A percentile compares a stretch with the other conserved stretches of the same genome.
These are phyloP conservation scores for Pelobates fuscus DNA, from an alignment of 2,113 vertebrate genomes.

Conservation along the genomic window DNA sequence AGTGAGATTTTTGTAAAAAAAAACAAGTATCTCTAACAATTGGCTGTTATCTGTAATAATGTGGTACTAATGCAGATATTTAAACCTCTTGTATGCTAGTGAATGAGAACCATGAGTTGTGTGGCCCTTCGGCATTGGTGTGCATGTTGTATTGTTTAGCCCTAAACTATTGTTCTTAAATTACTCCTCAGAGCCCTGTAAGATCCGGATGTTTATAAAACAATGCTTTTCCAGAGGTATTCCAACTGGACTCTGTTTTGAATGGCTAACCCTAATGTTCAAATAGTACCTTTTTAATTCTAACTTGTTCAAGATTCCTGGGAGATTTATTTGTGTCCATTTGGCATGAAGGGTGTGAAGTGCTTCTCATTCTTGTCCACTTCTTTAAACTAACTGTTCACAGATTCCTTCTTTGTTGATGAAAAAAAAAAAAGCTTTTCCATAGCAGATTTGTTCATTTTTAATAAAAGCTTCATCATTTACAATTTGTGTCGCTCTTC, in stretches of 20 bases:
- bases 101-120: too few relatives aligned
- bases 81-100: too few relatives aligned
- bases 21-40: too few relatives aligned
- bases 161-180: not conserved
- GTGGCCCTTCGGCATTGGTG: too few relatives aligned
- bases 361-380: not conserved
- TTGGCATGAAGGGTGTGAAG: constrained; percentile 1
- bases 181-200: not conserved
- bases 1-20: too few relatives aligned
- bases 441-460: constrained; percentile 31
- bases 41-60: too few relatives aligned
- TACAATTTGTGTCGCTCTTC: constrained; percentile 15
- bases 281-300: not conserved
- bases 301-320: not conserved
- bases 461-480: constrained; percentile 39
- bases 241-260: not conserved
- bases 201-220: not conserved
- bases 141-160: not conserved
- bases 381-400: constrained; percentile 7
- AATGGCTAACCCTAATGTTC: not conserved
- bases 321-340: not conserved
- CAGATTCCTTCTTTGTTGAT: constrained; percentile 7
- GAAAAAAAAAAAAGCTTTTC: constrained; percentile 1
- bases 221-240: not conserved
- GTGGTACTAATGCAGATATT: too few relatives aligned